Base-by-base conservation (phyloP, 2,113 vertebrate genomes). In the Mionectes macconnelli region DNA sequence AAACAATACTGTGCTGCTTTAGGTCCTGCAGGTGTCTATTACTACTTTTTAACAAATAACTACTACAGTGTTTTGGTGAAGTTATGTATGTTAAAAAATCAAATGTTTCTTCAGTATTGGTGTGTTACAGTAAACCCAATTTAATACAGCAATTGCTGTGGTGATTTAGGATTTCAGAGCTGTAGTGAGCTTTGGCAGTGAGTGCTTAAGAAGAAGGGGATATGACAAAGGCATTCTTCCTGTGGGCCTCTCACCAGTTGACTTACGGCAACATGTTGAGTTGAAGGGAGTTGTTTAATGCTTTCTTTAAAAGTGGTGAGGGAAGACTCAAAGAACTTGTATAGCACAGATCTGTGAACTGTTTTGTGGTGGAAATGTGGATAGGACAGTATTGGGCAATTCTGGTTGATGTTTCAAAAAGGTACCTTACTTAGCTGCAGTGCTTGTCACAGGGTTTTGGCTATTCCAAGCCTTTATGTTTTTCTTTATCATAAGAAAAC, bases 201-300 rank as follows among this genome's bases (percentile, higher is more conserved):
- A 90, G 20, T 25, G 45, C 69, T 79, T 60, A 60, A 47, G 50
- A 77, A 16, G 18, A 84, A 66, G 5, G 18, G 23, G 27, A 83
- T 85, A 42, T 68, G 83, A 31, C 4, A 53, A 73, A 73, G 39
- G 17, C 27, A 5, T 59, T 84, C 6, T 80, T 88, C 23, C 24
- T 83, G 21, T 79, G 11, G 10, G 7, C 33, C 17, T 67, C 55
- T 60, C 0, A 0, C 6, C 1, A 39, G 24, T 23, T 83, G 21
- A 81, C 28, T 86, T 83, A 70, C 0, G 1, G 33, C 12, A 87
- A 8, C 10, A 1, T 31, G 2, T 45, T 93, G 57, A 86, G 21
- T 52, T 85, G 45, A 82, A 77, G 30, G 33, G 40, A 84, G 23
- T 66, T 80, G 30, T 76, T 82, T 33, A 74, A 39, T 59, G 37